Conservation (phyloP, 92 coral and sea anemone genomes). For the Palythoa heliodiscus region DNA sequence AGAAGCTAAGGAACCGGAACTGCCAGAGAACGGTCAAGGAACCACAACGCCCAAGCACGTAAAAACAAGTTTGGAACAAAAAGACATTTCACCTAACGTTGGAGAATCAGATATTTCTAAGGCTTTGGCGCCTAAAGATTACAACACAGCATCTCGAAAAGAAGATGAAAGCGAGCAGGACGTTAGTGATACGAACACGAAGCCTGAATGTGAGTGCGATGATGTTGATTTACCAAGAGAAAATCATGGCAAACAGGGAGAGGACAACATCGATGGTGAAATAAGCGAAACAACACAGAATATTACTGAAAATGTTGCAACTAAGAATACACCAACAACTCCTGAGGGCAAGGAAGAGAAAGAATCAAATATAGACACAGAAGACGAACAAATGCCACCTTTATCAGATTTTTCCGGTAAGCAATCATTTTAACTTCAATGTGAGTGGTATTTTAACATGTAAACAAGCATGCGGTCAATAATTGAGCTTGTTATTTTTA, state of each 20-base stretch:
- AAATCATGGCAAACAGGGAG: background rate
- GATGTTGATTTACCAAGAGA: background rate
- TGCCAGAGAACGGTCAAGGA: background rate
- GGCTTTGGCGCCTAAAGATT: background rate
- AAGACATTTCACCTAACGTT: background rate
- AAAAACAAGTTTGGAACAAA: background rate
- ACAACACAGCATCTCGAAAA: background rate
- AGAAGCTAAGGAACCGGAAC: background rate
- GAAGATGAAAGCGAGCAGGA: background rate
- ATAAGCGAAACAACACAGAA: background rate
- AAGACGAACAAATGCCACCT: slow-evolving; percentile 19
- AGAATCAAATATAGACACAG: background rate
- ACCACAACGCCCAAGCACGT: background rate
- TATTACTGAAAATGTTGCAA: background rate
- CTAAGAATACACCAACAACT: background rate
- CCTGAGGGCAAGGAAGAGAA: background rate
- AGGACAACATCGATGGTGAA: background rate
- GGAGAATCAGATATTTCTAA: background rate
- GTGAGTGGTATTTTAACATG: background rate
- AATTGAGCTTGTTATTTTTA: too few species aligned
- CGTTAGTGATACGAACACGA: background rate
- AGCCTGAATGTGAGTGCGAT: background rate
- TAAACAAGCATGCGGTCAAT: too few species aligned
- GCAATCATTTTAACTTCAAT: background rate
- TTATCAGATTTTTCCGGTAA: slow-evolving; percentile 24